phyloP scores from a whole-genome alignment of 1,140 invertebrate species.

The Druon quercuslanigerum region DNA sequence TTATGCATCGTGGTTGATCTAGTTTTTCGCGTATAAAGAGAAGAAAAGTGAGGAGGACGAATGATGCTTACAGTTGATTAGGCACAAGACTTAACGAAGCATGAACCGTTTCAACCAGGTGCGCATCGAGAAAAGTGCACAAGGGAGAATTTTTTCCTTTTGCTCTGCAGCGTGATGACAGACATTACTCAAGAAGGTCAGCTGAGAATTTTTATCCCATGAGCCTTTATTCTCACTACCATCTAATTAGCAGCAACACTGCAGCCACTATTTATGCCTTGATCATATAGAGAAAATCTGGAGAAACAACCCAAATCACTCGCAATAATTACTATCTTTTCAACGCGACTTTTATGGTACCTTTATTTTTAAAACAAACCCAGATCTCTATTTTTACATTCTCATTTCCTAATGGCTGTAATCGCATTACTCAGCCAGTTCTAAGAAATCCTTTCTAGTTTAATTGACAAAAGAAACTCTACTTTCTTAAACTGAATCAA shows the following conservation, averaged over 20 bases:
- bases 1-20: slow-evolving; percentile 20
- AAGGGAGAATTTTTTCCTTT: slow-evolving; percentile 19
- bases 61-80: slow-evolving; percentile 63
- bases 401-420: too few relatives aligned
- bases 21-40: slow-evolving; percentile 26
- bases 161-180: background rate
- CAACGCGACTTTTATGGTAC: too few relatives aligned
- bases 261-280: too few relatives aligned
- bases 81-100: slow-evolving; percentile 58
- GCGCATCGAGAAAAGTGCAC: slow-evolving; percentile 52
- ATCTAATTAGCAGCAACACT: background rate
- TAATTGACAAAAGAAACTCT: too few relatives aligned
- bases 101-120: slow-evolving; percentile 64
- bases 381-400: too few relatives aligned
- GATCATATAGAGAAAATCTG: too few relatives aligned
- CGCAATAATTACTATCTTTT: too few relatives aligned
- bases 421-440: too few relatives aligned
- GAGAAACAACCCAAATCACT: too few relatives aligned
- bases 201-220: background rate
- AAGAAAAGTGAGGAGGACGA: slow-evolving; percentile 40
- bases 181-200: background rate
- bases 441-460: too few relatives aligned
- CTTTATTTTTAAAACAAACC: too few relatives aligned
- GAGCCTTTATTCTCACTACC: background rate
- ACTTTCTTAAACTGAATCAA: too few relatives aligned